Conservation (phyloP, 2,888 invertebrate genomes). For the Rhagium mordax region DNA sequence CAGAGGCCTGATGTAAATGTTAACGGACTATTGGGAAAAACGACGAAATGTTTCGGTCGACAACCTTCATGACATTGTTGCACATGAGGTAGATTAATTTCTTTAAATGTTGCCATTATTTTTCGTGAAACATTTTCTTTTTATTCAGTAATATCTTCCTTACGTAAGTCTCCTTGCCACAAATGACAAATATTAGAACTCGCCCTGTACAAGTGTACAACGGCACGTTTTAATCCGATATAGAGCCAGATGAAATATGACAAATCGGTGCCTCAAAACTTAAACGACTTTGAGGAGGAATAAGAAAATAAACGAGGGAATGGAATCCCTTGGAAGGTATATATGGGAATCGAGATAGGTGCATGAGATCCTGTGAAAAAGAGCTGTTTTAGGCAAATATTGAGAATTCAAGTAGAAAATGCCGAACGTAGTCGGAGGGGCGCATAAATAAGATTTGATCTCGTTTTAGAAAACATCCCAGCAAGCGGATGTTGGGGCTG, state of each 20-base stretch:
- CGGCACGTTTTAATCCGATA: not conserved
- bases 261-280: not conserved
- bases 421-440: not conserved
- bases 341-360: not conserved
- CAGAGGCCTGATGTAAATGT: too few relatives aligned
- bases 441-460: not conserved
- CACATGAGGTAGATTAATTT: too few relatives aligned
- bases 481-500: too few relatives aligned
- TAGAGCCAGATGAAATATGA: not conserved
- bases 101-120: too few relatives aligned
- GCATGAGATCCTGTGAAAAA: not conserved
- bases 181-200: too few relatives aligned
- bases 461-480: not conserved
- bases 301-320: not conserved
- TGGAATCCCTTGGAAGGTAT: not conserved
- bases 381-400: not conserved
- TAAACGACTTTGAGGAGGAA: not conserved
- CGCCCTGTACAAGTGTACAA: too few relatives aligned
- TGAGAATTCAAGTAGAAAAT: not conserved
- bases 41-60: too few relatives aligned
- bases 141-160: too few relatives aligned
- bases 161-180: too few relatives aligned
- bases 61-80: too few relatives aligned
- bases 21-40: too few relatives aligned
- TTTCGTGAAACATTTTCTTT: too few relatives aligned